Evolutionary conservation across 2,113 vertebrate species (phyloP).

Genomic region (Crypturellus undulatus): DNA sequence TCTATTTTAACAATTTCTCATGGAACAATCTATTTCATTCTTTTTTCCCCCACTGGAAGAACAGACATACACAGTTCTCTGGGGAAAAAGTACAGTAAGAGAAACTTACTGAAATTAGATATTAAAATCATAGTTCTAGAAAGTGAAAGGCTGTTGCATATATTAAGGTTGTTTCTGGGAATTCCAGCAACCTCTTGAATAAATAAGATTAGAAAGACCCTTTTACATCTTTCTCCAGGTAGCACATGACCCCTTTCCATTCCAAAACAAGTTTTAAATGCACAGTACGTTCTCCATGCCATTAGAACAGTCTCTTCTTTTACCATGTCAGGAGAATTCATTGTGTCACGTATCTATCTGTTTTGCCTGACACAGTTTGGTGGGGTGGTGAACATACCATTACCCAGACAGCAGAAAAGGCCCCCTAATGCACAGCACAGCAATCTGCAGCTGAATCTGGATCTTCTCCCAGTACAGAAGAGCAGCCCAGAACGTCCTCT

Average conservation of each 20-base stretch:
- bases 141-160: conserved; percentile 26
- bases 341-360: background rate
- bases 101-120: background rate
- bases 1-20: background rate
- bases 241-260: background rate
- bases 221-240: conserved; percentile 34
- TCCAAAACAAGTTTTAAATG: conserved; percentile 27
- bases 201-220: background rate
- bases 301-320: background rate
- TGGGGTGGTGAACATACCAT: background rate
- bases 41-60: background rate
- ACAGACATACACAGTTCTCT: background rate
- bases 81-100: background rate
- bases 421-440: background rate
- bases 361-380: background rate
- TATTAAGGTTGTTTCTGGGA: conserved; percentile 32
- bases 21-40: background rate
- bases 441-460: background rate
- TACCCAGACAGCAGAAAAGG: background rate
- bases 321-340: background rate
- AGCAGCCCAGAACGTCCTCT: background rate
- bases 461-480: background rate
- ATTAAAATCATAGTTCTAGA: conserved; percentile 3
- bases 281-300: background rate
- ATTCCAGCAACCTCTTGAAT: conserved; percentile 26